Base-by-base conservation (phyloP, 2,113 vertebrate species). In the Deroptyus accipitrinus region DNA sequence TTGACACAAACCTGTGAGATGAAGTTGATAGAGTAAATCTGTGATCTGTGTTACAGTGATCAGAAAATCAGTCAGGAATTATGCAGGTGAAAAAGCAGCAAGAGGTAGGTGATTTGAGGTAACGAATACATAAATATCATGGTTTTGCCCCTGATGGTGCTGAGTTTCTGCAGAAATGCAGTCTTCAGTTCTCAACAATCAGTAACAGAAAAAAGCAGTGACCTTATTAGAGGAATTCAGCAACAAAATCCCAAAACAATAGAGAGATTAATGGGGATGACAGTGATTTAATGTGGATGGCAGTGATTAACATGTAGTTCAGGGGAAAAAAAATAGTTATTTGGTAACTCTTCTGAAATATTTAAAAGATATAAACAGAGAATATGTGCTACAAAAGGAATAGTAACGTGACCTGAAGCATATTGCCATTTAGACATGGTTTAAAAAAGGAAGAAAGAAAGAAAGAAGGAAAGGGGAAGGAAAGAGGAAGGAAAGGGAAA, bases 181-280 rank as follows among this genome's bases (percentile, higher is more conserved):
- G n/a, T 2, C 3, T 81, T 89, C 86, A 87, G 67, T 88, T 90
- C 55, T 31, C 55, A 70, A 55, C 37, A 86, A 73, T 69, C 54
- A 88, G 51, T 81, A 81, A 88, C 49, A 93, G 68, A 81, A 93
- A 88, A 81, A 88, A 81, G 16, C 68, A 80, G 80, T 88, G 88
- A 81, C 57, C 52, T 79, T 94, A 63, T 74, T 90, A 93, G 68
- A 92, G 37, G 37, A 75, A 92, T 83, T 86, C 68, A 88, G 31
- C 41, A 70, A 74, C 11, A 69, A 83, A 90, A 86, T 33, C 68
- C 11, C 0, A 1, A 84, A 95, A 83, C 44, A 76, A 66, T n/a
- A 49, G 33, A 66, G 74, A 92, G 33, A 92, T 83, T 96, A 92
- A 80, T 39, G 16, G 17, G 61, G 33, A 55, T 70, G 67, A 28